Base-by-base conservation (phyloP, 2,113 vertebrate species). In the Phainopepla nitens region DNA sequence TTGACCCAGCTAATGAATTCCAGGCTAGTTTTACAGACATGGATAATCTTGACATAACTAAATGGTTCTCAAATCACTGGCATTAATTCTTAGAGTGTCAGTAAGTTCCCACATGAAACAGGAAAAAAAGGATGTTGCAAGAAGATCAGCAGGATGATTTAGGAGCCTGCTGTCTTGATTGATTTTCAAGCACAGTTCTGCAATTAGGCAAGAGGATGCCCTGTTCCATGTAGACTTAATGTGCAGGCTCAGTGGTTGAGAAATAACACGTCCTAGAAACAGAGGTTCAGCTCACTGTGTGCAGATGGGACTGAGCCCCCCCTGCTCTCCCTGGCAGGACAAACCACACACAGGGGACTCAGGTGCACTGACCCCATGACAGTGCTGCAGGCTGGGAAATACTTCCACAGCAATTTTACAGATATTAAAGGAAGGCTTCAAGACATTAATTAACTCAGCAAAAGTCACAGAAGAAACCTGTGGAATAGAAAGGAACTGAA, bases 201-300 rank as follows among this genome's bases (percentile, higher is more conserved):
- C 90, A 94, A 93, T 80, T 90, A 93, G 94, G 82, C 9, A 1
- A 95, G 82, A 93, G 68, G 88, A 92, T 95, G 68, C 86, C 66
- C 62, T 54, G 21, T 45, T 82, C 61, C 31, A 62, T 5, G 62
- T 7, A 69, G 36, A 68, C 75, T 49, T 25, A 18, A 39, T 17
- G 29, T 41, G 75, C 84, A 84, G 89, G 56, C 49, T 68, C 65
- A 5, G 35, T 10, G 36, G 17, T 65, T 93, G 88, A 80, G 88
- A 93, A 96, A 88, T 51, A 84, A 13, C 17, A 77, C 0, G 0
- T 39, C 49, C 49, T 49, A 44, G 70, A 84, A 84, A 60, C 25
- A 78, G 47, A 94, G 57, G 41, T 56, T 87, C 78, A 64, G 2
- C 19, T 53, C 39, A 16, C 53, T 28, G 73, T 53, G 45, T 54